Conservation (phyloP, 2,888 invertebrate species). For the Salpingus planirostris region DNA sequence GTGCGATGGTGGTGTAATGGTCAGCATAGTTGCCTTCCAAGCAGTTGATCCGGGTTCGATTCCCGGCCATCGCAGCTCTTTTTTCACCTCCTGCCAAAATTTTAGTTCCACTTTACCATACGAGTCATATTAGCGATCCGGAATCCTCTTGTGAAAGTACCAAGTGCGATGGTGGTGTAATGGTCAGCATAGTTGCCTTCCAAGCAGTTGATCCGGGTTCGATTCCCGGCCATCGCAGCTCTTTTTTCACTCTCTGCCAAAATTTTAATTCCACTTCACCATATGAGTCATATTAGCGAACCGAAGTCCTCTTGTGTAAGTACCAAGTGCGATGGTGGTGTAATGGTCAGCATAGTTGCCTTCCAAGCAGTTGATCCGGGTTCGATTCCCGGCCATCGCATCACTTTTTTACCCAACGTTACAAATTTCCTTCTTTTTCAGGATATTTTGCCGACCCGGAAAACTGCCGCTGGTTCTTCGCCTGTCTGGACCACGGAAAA, state of each 20-base stretch:
- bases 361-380: conserved; percentile 45
- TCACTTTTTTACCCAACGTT: not conserved
- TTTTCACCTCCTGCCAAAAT: not conserved
- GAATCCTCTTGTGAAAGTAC: no score
- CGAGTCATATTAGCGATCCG: no score
- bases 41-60: conserved; percentile 45
- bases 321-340: conserved; percentile 37
- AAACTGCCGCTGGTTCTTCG: conserved; percentile 79
- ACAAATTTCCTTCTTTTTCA: conserved; percentile 26
- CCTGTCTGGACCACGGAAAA: conserved; percentile 64
- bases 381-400: conserved; percentile 33
- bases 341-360: conserved; percentile 44
- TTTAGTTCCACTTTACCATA: no score
- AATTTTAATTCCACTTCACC: no score
- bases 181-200: conserved; percentile 44
- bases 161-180: conserved; percentile 40
- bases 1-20: conserved; percentile 43
- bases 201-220: conserved; percentile 45
- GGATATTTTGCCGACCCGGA: conserved; percentile 75
- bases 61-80: conserved; percentile 40
- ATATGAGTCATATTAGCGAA: no score
- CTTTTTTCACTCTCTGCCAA: not conserved
- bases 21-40: conserved; percentile 44
- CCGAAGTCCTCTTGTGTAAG: no score
- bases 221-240: conserved; percentile 26